Base-by-base conservation (phyloP, 2,113 vertebrate genomes). In the Lates calcarifer region DNA sequence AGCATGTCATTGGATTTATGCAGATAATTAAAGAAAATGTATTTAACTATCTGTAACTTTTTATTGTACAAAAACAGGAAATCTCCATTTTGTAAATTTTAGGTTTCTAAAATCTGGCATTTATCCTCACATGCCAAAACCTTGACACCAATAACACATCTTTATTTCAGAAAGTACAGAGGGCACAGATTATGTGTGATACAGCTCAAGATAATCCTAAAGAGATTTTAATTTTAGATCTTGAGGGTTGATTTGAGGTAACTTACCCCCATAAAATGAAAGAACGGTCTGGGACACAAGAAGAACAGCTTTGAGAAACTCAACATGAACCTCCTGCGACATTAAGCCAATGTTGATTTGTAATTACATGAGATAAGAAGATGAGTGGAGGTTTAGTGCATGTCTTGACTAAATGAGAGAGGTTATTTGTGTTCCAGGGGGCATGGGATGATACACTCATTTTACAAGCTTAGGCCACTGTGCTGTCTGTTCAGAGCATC, bases 301-400 rank as follows among this genome's bases (percentile, higher is more conserved):
- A 74, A 81, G 56, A 75, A 74, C 55, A 65, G 63, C 68, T 80
- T 68, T 66, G 69, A 83, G 41, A 82, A 75, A 68, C 29, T 58
- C 22, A 24, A 63, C 53, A 71, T 74, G 53, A 70, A 29, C 33
- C 69, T 81, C 55, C 53, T 35, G 72, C 72, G 28, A 69, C 82
- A 62, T 83, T 82, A 80, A 85, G 81, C 74, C 86, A 84, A 58
- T 80, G 84, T 31, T 83, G 82, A 81, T 80, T 81, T 84, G 83
- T 87, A 86, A 92, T 89, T 88, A 87, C 53, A 84, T 1, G 37
- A 81, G 84, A 89, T 86, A 85, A 92, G 89, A 82, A 87, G 83
- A 87, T 89, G 88, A 90, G 49, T 51, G 58, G 81, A 64, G 81
- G 83, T 87, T 90, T 89, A 84, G 73, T 35, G 66, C 74, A 68